These are phyloP conservation scores for Ephialtes manifestator DNA, from an alignment of 2,888 invertebrate genomes.

Conservation along the genomic window DNA sequence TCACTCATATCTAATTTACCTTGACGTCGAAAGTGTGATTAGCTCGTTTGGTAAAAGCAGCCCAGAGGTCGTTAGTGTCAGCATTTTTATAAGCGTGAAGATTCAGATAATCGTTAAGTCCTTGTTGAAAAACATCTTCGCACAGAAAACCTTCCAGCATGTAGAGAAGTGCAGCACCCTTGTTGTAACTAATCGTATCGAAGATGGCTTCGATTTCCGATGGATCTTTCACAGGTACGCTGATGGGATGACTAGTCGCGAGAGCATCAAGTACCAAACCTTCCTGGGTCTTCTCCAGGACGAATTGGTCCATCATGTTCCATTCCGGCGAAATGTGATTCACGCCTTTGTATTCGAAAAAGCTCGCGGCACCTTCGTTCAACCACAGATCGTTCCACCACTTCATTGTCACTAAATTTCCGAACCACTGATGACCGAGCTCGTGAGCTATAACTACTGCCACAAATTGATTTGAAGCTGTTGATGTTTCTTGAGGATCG, in stretches of 20 bases:
- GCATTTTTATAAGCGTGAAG: slow-evolving; percentile 91
- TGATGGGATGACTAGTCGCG: slow-evolving; percentile 91
- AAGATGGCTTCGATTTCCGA: slow-evolving; percentile 91
- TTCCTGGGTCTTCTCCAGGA: slow-evolving; percentile 90
- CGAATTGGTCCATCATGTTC: slow-evolving; percentile 91
- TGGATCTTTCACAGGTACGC: slow-evolving; percentile 90
- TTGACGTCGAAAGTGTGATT: slow-evolving; percentile 89
- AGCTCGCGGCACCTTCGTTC: slow-evolving; percentile 95
- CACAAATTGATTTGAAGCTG: slow-evolving; percentile 90
- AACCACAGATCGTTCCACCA: slow-evolving; percentile 98
- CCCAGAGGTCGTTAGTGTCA: slow-evolving; percentile 94
- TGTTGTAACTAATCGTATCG: slow-evolving; percentile 92
- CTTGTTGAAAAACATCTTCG: slow-evolving; percentile 89
- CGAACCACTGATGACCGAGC: slow-evolving; percentile 95
- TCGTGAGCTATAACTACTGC: slow-evolving; percentile 90
- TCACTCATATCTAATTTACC: slow-evolving; percentile 83
- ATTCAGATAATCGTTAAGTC: slow-evolving; percentile 90
- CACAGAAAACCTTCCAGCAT: slow-evolving; percentile 91
- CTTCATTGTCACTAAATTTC: slow-evolving; percentile 96
- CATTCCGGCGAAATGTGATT: slow-evolving; percentile 89
- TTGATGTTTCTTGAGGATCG: slow-evolving; percentile 89
- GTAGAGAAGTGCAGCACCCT: slow-evolving; percentile 91
- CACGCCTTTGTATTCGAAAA: slow-evolving; percentile 92
- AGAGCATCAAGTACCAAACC: slow-evolving; percentile 90
- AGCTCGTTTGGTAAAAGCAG: slow-evolving; percentile 89